phyloP scores from a whole-genome alignment of 2,113 vertebrate species.

The Pachycephala philippinensis region DNA sequence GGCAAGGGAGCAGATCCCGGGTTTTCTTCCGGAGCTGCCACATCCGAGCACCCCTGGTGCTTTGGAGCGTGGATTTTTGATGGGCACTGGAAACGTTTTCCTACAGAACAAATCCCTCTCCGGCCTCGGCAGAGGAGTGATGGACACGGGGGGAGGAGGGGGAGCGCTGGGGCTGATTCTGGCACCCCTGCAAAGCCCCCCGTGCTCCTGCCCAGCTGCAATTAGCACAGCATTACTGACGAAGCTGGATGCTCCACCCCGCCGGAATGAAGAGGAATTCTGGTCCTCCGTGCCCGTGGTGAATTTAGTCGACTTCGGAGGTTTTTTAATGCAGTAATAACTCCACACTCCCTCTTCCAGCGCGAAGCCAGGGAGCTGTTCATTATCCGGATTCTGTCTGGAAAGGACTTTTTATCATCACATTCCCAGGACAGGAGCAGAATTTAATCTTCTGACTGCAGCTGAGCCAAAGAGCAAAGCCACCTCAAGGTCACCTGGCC shows the following conservation, averaged over 20 bases:
- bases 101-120: background rate
- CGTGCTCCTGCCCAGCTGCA: slow-evolving; percentile 7
- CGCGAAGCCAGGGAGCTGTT: slow-evolving; percentile 51
- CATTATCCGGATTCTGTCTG: slow-evolving; percentile 57
- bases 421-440: slow-evolving; percentile 56
- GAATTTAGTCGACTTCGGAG: slow-evolving; percentile 50
- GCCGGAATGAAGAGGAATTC: slow-evolving; percentile 33
- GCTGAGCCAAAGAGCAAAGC: slow-evolving; percentile 48
- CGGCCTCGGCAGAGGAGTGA: accelerated
- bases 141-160: background rate
- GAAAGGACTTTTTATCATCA: slow-evolving; percentile 64
- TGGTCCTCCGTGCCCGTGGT: background rate
- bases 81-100: background rate
- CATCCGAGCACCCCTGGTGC: background rate
- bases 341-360: slow-evolving; percentile 32
- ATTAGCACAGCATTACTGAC: background rate
- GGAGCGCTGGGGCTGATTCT: accelerated
- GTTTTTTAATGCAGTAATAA: slow-evolving; percentile 60
- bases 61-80: background rate
- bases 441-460: slow-evolving; percentile 57
- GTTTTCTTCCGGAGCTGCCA: background rate
- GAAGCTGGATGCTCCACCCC: background rate
- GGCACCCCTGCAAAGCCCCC: background rate
- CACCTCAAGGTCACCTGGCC: slow-evolving; percentile 43
- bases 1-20: accelerated